These are phyloP conservation scores for Drosophila subsilvestris DNA, from an alignment of 2,888 invertebrate species.

Conservation along the genomic window DNA sequence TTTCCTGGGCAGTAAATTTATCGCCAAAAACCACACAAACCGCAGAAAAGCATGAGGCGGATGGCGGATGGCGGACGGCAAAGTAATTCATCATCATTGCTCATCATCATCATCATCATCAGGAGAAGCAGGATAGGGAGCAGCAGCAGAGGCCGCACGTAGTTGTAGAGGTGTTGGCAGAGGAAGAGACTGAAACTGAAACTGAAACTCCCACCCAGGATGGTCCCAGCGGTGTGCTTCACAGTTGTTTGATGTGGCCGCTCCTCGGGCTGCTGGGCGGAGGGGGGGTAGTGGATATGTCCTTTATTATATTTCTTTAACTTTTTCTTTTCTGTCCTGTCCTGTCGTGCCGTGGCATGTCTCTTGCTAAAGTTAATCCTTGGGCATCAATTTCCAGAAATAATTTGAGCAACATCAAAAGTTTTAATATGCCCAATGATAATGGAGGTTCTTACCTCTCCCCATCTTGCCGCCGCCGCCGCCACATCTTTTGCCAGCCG, in stretches of 20 bases:
- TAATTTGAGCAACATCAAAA: conserved; percentile 80
- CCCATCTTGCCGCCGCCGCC: background rate
- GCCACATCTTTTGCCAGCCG: conserved; percentile 11
- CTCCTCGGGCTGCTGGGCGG: background rate
- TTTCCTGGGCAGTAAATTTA: conserved; percentile 37
- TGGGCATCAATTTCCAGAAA: conserved; percentile 79
- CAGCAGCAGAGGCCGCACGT: conserved; percentile 20
- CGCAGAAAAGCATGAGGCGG: conserved; percentile 44
- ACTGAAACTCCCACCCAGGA: conserved; percentile 11
- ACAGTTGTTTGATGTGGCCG: conserved; percentile 66
- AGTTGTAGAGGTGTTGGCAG: conserved; percentile 54
- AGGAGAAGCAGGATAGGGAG: background rate
- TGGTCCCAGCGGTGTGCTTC: conserved; percentile 67
- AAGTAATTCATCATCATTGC: conserved; percentile 71
- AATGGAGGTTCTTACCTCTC: conserved; percentile 49
- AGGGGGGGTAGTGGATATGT: conserved; percentile 51
- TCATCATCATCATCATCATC: conserved; percentile 24
- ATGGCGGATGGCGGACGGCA: conserved; percentile 52
- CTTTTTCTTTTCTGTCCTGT: conserved; percentile 11
- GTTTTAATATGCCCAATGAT: conserved; percentile 81
- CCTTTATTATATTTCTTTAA: conserved; percentile 67
- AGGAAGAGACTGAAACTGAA: background rate
- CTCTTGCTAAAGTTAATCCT: conserved; percentile 74
- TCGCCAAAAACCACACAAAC: conserved; percentile 39
- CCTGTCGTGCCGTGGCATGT: conserved; percentile 15